These are phyloP conservation scores for Argyrosomus regius DNA, from an alignment of 2,797 vertebrate species.

Conservation along the genomic window DNA sequence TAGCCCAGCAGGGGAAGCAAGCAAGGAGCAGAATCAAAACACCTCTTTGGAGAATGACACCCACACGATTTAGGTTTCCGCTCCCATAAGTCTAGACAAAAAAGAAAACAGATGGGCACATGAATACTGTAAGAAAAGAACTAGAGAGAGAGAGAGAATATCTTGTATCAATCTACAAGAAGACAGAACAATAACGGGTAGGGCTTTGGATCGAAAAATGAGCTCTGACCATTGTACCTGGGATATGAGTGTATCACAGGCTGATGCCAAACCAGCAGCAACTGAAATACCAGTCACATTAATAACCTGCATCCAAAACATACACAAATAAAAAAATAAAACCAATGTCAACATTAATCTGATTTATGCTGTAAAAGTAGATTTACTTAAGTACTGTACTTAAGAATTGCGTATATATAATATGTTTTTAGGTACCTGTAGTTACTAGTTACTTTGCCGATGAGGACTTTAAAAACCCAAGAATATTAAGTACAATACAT, in stretches of 20 bases:
- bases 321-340: background rate
- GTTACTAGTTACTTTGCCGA: too few relatives aligned
- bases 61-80: conserved; percentile 91
- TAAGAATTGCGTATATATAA: too few relatives aligned
- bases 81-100: conserved; percentile 89
- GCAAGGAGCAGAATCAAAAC: conserved; percentile 89
- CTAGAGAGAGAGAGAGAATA: too few relatives aligned
- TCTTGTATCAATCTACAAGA: background rate
- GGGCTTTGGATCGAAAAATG: background rate
- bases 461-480: too few relatives aligned
- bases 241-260: conserved; percentile 90
- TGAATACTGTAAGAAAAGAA: conserved; percentile 4
- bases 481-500: too few relatives aligned
- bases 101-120: conserved; percentile 2
- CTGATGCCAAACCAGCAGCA: conserved; percentile 85
- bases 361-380: background rate
- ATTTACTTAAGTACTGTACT: background rate
- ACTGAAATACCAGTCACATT: conserved; percentile 88
- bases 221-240: conserved; percentile 74
- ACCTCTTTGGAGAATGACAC: conserved; percentile 91
- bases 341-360: background rate
- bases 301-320: conserved; percentile 81
- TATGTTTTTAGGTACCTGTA: too few relatives aligned
- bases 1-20: conserved; percentile 94
- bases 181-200: background rate